Percentiles rank a stretch among this genome's conserved stretches.
phyloP scores from a whole-genome alignment of 92 coral and sea anemone species.

The Palythoa grandis region DNA sequence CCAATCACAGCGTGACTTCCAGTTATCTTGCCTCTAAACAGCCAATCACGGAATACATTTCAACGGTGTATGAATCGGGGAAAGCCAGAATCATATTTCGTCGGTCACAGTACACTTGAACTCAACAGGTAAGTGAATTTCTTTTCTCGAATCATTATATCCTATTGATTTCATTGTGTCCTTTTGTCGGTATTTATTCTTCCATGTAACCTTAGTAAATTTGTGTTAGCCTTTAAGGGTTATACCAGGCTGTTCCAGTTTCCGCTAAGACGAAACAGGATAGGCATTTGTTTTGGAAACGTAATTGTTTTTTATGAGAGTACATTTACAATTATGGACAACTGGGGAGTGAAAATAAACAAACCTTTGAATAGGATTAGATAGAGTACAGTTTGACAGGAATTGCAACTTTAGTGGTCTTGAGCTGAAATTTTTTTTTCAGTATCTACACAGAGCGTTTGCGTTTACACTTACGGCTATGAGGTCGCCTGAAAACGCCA shows the following conservation, averaged over 20 bases:
- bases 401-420: background rate
- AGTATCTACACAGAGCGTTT: background rate
- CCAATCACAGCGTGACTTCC: slow-evolving; percentile 32
- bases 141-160: background rate
- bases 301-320: slow-evolving; percentile 18
- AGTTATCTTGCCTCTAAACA: slow-evolving; percentile 7
- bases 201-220: slow-evolving; percentile 22
- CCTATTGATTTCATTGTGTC: slow-evolving; percentile 9
- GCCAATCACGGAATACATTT: slow-evolving; percentile 15
- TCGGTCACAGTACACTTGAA: slow-evolving; percentile 35
- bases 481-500: background rate
- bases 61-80: slow-evolving; percentile 16
- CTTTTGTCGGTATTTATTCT: slow-evolving; percentile 11
- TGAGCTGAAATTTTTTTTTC: background rate
- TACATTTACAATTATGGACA: slow-evolving; percentile 6
- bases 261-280: background rate
- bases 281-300: slow-evolving; percentile 34
- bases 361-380: background rate
- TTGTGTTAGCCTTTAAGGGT: background rate
- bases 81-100: background rate
- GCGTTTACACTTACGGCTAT: too few species aligned
- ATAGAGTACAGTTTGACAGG: background rate
- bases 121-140: slow-evolving; percentile 38
- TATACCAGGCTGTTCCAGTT: background rate
- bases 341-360: slow-evolving; percentile 26